These are phyloP conservation scores for Abrostola triplasia DNA, from an alignment of 2,888 invertebrate species.

Conservation along the genomic window DNA sequence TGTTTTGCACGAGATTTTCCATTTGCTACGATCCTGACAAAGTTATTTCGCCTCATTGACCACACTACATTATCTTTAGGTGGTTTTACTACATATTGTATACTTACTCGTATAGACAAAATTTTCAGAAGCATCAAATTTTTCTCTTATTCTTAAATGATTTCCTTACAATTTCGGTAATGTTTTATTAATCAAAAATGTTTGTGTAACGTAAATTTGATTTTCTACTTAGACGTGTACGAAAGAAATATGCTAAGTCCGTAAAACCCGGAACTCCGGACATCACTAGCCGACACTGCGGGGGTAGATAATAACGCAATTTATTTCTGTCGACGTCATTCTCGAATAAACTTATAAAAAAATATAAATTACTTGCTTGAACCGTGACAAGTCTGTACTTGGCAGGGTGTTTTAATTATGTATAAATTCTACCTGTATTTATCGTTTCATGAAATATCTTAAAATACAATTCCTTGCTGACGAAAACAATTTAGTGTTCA, in stretches of 20 bases:
- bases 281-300: slow-evolving; percentile 15
- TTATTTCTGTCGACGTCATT: slow-evolving; percentile 45
- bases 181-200: background rate
- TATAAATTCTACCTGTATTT: too few relatives aligned
- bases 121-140: too few relatives aligned
- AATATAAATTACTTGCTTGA: slow-evolving; percentile 53
- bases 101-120: too few relatives aligned
- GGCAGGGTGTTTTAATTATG: slow-evolving; percentile 24
- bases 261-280: slow-evolving; percentile 8
- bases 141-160: too few relatives aligned
- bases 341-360: slow-evolving; percentile 47
- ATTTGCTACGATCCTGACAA: too few relatives aligned
- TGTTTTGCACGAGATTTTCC: too few relatives aligned
- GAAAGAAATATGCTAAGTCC: background rate
- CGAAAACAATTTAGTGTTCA: too few relatives aligned
- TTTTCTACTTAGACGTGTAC: background rate
- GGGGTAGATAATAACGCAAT: slow-evolving; percentile 52
- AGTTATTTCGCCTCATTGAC: too few relatives aligned
- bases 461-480: too few relatives aligned
- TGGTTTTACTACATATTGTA: too few relatives aligned
- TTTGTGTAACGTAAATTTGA: background rate
- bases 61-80: too few relatives aligned
- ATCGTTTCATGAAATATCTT: too few relatives aligned
- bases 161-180: background rate
- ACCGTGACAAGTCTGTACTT: slow-evolving; percentile 23